Evolutionary conservation across 2,888 invertebrate species (phyloP).

Genomic region (Amiota communis): DNA sequence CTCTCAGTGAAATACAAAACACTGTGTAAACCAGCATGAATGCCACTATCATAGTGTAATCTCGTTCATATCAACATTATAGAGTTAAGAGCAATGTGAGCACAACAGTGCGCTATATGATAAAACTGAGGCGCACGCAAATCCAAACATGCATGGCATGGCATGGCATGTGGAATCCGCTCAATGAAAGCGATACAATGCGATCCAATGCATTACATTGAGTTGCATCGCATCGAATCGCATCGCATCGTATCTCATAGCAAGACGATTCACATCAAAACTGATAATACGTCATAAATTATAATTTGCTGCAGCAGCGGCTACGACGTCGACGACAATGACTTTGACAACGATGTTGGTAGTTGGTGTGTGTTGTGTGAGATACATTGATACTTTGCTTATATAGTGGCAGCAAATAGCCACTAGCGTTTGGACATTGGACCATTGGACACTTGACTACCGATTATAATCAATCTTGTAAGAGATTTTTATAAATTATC

Average conservation of each 20-base stretch:
- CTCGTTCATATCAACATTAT: constrained; percentile 27
- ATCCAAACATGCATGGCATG: constrained; percentile 6
- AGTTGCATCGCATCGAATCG: too few species aligned
- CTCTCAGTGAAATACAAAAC: not conserved
- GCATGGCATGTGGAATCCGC: constrained; percentile 43
- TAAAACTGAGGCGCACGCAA: not conserved
- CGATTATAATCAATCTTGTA: constrained; percentile 71
- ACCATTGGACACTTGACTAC: constrained; percentile 67
- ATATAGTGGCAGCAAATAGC: constrained; percentile 51
- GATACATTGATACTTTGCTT: not conserved
- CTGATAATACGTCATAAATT: constrained; percentile 60
- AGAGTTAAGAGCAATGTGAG: not conserved
- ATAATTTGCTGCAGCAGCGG: constrained; percentile 53
- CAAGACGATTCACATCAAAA: constrained; percentile 14
- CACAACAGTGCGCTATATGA: constrained; percentile 27
- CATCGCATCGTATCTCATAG: too few species aligned
- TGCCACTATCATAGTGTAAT: constrained; percentile 35
- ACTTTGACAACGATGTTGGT: constrained; percentile 28
- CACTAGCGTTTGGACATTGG: constrained; percentile 51
- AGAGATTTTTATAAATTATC: constrained; percentile 54
- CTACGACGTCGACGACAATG: constrained; percentile 19
- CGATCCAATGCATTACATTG: constrained; percentile 16
- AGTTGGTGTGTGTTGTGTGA: not conserved
- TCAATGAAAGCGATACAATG: constrained; percentile 52
- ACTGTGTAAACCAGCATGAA: constrained; percentile 24